These are phyloP conservation scores for Balanococcus diminutus DNA, from an alignment of 2,888 invertebrate genomes.

Conservation along the genomic window DNA sequence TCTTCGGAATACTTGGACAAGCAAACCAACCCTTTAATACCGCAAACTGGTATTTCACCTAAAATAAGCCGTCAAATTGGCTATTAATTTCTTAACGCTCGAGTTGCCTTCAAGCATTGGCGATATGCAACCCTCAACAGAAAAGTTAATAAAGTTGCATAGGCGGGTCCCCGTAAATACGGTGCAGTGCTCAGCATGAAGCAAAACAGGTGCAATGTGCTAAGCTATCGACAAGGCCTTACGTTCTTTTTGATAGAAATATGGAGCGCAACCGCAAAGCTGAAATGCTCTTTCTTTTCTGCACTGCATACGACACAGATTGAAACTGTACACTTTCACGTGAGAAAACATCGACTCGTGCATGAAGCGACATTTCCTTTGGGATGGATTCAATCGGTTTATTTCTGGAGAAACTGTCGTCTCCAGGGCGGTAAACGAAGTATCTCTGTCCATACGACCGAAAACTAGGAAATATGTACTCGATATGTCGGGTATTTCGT, in stretches of 20 bases:
- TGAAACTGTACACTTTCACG: conserved; percentile 73
- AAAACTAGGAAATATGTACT: conserved; percentile 61
- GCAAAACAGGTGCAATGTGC: not conserved
- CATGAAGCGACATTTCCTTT: conserved; percentile 64
- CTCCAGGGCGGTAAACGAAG: conserved; percentile 58
- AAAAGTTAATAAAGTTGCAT: not conserved
- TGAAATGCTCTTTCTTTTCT: conserved; percentile 68
- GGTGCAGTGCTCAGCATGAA: not conserved
- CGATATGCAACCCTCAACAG: not conserved
- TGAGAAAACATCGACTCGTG: conserved; percentile 71
- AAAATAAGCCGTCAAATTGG: not conserved
- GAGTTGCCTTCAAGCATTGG: not conserved
- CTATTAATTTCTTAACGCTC: not conserved
- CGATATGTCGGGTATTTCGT: conserved; percentile 66
- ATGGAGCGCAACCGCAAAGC: conserved; percentile 74
- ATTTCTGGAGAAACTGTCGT: conserved; percentile 58
- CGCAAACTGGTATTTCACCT: conserved; percentile 61
- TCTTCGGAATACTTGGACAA: conserved; percentile 62
- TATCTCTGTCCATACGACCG: conserved; percentile 58
- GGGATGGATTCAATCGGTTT: conserved; percentile 57
- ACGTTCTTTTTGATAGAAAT: conserved; percentile 74
- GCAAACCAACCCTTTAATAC: conserved; percentile 66
- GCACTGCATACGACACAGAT: conserved; percentile 75
- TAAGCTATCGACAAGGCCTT: conserved; percentile 59
- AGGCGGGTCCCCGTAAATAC: not conserved